Percentiles rank a stretch among this genome's conserved stretches.
These are phyloP conservation scores for Macheiramphus alcinus DNA, from an alignment of 2,113 vertebrate genomes.

Conservation along the genomic window DNA sequence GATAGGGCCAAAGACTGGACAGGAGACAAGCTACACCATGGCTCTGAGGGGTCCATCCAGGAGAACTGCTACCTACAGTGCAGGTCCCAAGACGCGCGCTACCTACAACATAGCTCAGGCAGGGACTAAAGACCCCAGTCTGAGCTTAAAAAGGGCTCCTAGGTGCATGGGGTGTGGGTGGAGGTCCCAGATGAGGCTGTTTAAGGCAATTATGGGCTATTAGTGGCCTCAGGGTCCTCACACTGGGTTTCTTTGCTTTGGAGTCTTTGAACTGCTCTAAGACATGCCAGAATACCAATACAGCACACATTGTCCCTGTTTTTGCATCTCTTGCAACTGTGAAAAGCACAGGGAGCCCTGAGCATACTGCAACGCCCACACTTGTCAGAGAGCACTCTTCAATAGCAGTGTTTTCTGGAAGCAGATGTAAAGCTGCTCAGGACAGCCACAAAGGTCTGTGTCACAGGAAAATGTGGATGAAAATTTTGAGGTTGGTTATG, in stretches of 20 bases:
- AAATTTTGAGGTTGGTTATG: not conserved
- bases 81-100: not conserved
- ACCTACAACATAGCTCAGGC: not conserved
- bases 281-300: not conserved
- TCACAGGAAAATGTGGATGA: not conserved
- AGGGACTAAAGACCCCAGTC: not conserved
- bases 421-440: not conserved
- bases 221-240: not conserved
- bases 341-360: not conserved
- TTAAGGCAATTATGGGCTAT: not conserved
- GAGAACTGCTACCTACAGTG: not conserved
- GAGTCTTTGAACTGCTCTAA: not conserved
- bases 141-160: not conserved
- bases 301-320: accelerated
- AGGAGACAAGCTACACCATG: not conserved
- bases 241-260: not conserved
- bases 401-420: not conserved
- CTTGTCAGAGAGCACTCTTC: not conserved
- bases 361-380: accelerated
- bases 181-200: not conserved
- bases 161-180: too few species aligned
- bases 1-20: not conserved
- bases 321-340: not conserved
- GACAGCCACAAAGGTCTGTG: not conserved
- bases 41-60: not conserved